Evolutionary conservation across 2,797 vertebrate species (phyloP).

Genomic region (Pantherophis vulpinus): DNA sequence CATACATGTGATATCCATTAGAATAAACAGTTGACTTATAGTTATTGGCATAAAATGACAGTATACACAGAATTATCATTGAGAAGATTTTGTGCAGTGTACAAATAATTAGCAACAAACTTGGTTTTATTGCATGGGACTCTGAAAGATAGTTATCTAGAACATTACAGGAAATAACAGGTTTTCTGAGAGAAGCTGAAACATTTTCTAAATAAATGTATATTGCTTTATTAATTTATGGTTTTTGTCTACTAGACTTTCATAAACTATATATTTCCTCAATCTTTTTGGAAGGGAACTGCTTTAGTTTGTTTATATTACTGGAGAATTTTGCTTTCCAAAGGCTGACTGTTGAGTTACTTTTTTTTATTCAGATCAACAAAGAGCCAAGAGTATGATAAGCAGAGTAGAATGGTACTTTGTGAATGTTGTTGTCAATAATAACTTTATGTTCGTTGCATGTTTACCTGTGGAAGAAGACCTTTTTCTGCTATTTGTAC

Average conservation of each 20-base stretch:
- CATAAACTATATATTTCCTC: conserved; percentile 3
- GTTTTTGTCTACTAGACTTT: conserved; percentile 23
- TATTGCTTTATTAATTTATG: not conserved
- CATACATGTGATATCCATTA: not conserved
- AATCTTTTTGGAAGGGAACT: not conserved
- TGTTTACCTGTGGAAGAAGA: not conserved
- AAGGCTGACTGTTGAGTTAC: not conserved
- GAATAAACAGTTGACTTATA: not conserved
- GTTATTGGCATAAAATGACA: not conserved
- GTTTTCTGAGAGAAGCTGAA: not conserved
- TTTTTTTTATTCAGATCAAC: not conserved
- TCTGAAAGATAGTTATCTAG: not conserved
- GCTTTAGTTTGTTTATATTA: not conserved
- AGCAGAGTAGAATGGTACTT: not conserved
- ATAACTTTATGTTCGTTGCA: not conserved
- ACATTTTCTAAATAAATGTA: not conserved
- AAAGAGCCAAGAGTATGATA: not conserved
- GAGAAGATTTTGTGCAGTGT: conserved; percentile 3
- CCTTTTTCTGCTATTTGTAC: not conserved
- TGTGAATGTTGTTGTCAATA: not conserved
- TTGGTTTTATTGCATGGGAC: not conserved
- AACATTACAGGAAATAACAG: not conserved
- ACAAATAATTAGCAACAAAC: not conserved
- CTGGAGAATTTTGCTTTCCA: not conserved
- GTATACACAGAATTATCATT: not conserved